phyloP scores from a whole-genome alignment of 2,888 invertebrate species.

The Cylindroiulus punctatus region DNA sequence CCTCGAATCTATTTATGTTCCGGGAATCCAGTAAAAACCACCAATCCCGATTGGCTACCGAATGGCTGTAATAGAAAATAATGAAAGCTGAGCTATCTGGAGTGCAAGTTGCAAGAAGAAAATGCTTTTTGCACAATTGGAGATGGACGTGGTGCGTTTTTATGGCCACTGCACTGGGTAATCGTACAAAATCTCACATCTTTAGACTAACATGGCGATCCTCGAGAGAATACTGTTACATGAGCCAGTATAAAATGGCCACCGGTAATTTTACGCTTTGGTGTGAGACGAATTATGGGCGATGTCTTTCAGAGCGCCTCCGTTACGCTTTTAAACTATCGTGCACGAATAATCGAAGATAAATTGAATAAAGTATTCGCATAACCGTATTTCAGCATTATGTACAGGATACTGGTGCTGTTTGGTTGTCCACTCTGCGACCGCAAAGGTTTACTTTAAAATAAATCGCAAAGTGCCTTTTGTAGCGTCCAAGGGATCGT shows the following conservation, averaged over 20 bases:
- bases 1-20: background rate
- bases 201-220: background rate
- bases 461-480: background rate
- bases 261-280: background rate
- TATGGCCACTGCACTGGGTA: constrained; percentile 28
- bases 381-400: background rate
- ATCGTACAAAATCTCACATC: constrained; percentile 17
- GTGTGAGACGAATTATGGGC: background rate
- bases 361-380: background rate
- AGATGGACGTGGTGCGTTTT: constrained; percentile 2
- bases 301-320: background rate
- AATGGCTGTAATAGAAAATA: constrained; percentile 37
- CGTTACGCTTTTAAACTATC: background rate
- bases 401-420: background rate
- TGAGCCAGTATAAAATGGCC: background rate
- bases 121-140: constrained; percentile 33
- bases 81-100: constrained; percentile 36
- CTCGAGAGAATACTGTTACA: background rate
- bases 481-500: no score
- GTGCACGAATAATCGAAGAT: background rate
- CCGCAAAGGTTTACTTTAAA: background rate
- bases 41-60: background rate
- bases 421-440: background rate
- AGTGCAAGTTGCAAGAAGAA: background rate
- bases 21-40: constrained; percentile 19